Evolutionary conservation across 2,113 vertebrate species (phyloP).

Genomic region (Cnemophilus loriae): DNA sequence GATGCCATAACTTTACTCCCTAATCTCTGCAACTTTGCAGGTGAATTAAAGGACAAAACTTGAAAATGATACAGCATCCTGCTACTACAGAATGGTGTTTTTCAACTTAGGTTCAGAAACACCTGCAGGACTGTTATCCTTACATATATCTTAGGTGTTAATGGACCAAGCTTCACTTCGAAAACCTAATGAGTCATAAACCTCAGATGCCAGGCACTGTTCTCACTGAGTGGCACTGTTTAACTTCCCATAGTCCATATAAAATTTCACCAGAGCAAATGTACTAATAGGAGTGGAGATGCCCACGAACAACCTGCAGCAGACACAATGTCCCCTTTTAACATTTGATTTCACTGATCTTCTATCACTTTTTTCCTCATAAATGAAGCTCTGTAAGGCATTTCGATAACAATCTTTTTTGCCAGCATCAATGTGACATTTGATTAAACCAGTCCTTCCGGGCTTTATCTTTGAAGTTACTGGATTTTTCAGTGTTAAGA

Average conservation of each 20-base stretch:
- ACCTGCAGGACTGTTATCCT: neutral
- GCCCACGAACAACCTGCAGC: neutral
- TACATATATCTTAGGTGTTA: neutral
- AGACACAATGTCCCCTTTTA: neutral
- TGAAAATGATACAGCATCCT: neutral
- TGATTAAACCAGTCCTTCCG: conserved; percentile 37
- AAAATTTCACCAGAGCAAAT: neutral
- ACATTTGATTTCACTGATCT: neutral
- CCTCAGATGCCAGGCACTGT: neutral
- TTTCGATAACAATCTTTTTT: neutral
- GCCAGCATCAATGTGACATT: conserved; percentile 17
- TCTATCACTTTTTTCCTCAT: neutral
- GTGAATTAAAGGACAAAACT: conserved; percentile 26
- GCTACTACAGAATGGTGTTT: neutral
- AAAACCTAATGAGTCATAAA: neutral
- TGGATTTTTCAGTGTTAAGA: conserved; percentile 34
- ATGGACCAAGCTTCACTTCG: neutral
- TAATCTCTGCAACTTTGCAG: conserved; percentile 10
- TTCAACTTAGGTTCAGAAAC: neutral
- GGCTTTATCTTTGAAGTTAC: conserved; percentile 42
- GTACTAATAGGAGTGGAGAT: neutral
- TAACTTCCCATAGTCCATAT: neutral
- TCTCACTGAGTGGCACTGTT: neutral
- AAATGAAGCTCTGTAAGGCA: neutral
- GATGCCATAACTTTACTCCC: neutral